A percentile compares a stretch with the other conserved stretches of the same genome.
Conservation (phyloP, 2,113 vertebrate genomes). For the Calonectris borealis region DNA sequence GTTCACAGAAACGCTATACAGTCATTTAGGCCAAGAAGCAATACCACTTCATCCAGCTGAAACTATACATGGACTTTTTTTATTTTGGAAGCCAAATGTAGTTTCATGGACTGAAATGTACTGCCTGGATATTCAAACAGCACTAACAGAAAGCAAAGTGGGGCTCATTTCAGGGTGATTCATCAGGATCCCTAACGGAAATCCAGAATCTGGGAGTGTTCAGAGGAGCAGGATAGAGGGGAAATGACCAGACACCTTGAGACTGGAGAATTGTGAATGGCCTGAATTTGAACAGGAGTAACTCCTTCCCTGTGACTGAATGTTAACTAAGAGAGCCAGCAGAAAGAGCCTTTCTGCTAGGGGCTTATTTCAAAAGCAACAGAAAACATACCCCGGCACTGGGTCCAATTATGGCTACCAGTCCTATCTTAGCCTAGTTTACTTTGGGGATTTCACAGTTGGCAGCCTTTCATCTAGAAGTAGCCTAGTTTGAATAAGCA, state of each 20-base stretch:
- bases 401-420: conserved; percentile 58
- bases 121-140: not conserved
- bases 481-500: conserved; percentile 65
- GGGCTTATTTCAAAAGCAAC: conserved; percentile 57
- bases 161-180: not conserved
- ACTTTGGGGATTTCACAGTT: conserved; percentile 62
- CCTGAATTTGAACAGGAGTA: not conserved
- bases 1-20: not conserved
- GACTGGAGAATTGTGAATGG: not conserved
- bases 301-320: not conserved
- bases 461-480: conserved; percentile 58
- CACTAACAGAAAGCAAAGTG: not conserved
- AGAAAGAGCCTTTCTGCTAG: conserved; percentile 30
- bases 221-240: not conserved
- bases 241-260: not conserved
- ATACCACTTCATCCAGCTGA: not conserved
- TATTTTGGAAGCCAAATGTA: not conserved
- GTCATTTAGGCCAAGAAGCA: not conserved
- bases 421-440: conserved; percentile 48
- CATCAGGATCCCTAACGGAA: not conserved
- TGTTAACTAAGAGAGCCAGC: not conserved
- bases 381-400: not conserved
- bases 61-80: not conserved
- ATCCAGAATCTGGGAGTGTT: not conserved
- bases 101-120: not conserved